Base-by-base conservation (phyloP, 1,140 invertebrate genomes). In the Scaptomyza montana region DNA sequence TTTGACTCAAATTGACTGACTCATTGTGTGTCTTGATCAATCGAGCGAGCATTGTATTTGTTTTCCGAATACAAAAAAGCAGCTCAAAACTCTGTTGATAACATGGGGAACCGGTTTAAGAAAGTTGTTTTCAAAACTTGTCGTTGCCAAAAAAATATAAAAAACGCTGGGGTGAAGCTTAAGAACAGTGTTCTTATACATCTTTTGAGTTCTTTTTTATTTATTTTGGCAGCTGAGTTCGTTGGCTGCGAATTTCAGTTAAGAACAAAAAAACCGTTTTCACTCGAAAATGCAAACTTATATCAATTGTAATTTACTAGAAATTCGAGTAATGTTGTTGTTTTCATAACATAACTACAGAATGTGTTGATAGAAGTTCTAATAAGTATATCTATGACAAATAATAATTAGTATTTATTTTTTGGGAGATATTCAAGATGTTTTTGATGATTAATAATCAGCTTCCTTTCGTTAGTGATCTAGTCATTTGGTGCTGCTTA, bases 81-180 rank as follows among this genome's bases (percentile, higher is more conserved):
- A 49, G 10, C 45, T 49, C 43, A 30, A n/a, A 12, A 28, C 30
- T 9, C 30, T 6, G 19, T 49, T 43, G 39, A 49, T 55, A 69
- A 46, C 43, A 39, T 51, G 28, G 19, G 3, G 28, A 87, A 87
- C 82, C 82, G 78, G 82, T 87, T 87, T 89, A 71, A 68, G 84
- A 87, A 87, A 87, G 78, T 79, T 66, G 74, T 73, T 74, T 63
- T 41, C 7, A 55, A 66, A 72, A 64, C 46, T 71, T 45, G 65
- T 56, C 36, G 54, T 30, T 56, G 63, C 30, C 64, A 59, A 59
- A 67, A 59, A 64, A 12, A 13, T 25, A n/a, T 50, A 73, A 63
- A 77, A 57, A 16, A 80, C 80, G 39, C 46, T 67, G 53, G 49
- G 16, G 65, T 57, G 28, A 74, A 56, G 28, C 55, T n/a, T 49